phyloP scores from a whole-genome alignment of 2,797 vertebrate genomes.

The Pangasius krempfi region DNA sequence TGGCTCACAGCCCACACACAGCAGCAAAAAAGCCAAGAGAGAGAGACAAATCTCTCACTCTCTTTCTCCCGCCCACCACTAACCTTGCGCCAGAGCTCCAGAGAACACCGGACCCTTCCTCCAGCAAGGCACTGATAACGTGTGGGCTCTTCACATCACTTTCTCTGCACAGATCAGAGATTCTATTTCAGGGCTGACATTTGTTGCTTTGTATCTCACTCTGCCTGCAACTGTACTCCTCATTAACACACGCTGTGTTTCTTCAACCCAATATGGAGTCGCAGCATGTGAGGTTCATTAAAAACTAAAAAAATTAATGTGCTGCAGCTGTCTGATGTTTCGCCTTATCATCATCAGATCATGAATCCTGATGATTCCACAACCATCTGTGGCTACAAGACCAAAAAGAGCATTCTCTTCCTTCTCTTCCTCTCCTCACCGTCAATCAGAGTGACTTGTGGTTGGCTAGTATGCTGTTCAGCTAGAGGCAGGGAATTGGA shows the following conservation, averaged over 20 bases:
- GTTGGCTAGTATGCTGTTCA: background rate
- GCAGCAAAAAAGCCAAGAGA: conserved; percentile 25
- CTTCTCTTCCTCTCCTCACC: background rate
- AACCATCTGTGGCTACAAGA: background rate
- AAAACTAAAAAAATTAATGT: background rate
- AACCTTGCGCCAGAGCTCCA: conserved; percentile 32
- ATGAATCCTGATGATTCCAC: background rate
- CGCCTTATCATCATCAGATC: background rate
- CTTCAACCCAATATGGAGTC: conserved; percentile 15
- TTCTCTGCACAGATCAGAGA: background rate
- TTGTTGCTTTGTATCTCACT: conserved; percentile 15
- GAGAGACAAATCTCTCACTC: conserved; percentile 18
- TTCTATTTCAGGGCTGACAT: conserved; percentile 29
- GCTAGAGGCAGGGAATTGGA: background rate
- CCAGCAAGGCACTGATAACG: background rate
- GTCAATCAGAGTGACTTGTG: background rate
- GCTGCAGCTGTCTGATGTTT: conserved; percentile 7
- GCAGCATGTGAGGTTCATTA: background rate
- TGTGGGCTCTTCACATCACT: conserved; percentile 9
- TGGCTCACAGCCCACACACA: conserved; percentile 55
- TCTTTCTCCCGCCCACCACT: conserved; percentile 29
- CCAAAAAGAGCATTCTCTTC: background rate
- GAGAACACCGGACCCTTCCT: conserved; percentile 8
- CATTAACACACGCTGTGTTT: conserved; percentile 2
- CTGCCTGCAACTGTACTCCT: conserved; percentile 11